Conservation (phyloP, 2,888 invertebrate genomes). For the Harpalus rufipes region DNA sequence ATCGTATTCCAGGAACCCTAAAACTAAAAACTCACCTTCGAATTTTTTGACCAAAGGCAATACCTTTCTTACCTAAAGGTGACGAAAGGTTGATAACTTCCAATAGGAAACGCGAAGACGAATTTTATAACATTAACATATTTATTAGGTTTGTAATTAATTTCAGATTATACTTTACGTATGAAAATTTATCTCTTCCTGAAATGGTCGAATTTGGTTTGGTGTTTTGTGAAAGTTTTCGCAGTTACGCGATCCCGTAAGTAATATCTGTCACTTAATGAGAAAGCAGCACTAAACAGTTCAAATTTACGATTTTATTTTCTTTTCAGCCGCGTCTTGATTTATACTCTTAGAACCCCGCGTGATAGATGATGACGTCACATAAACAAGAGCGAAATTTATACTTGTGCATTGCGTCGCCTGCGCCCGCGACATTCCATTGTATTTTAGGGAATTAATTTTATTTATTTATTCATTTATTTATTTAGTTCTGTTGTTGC, state of each 20-base stretch:
- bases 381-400: slow-evolving; percentile 58
- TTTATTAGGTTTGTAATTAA: too few species aligned
- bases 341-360: slow-evolving; percentile 42
- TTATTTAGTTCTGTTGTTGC: slow-evolving; percentile 47
- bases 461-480: slow-evolving; percentile 65
- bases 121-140: too few species aligned
- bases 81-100: too few species aligned
- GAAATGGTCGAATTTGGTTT: not conserved
- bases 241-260: slow-evolving; percentile 16
- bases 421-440: slow-evolving; percentile 39
- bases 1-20: too few species aligned
- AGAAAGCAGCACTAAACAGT: slow-evolving; percentile 35
- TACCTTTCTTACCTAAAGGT: too few species aligned
- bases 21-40: too few species aligned
- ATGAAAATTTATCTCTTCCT: not conserved
- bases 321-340: slow-evolving; percentile 53
- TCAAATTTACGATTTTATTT: slow-evolving; percentile 58
- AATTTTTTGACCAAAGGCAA: too few species aligned
- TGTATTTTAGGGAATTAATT: slow-evolving; percentile 63
- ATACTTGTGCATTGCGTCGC: slow-evolving; percentile 36
- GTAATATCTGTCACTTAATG: slow-evolving; percentile 56
- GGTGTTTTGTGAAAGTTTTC: slow-evolving; percentile 14
- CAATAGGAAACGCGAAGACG: too few species aligned
- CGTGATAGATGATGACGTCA: slow-evolving; percentile 60
- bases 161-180: not conserved